phyloP scores from a whole-genome alignment of 2,797 vertebrate genomes.

The Acrocephalus scirpaceus region DNA sequence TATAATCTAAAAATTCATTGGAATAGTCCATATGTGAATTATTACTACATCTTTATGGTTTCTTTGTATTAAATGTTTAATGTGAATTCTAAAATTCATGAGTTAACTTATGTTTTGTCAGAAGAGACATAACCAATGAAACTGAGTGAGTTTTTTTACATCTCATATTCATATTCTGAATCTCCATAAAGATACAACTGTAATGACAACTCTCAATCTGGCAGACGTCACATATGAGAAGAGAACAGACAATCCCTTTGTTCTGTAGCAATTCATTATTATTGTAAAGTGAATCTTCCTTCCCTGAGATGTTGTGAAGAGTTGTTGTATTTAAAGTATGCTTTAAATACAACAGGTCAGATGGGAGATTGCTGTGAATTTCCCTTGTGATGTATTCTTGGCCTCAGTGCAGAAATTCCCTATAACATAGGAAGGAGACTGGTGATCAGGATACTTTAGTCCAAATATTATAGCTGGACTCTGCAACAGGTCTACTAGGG shows the following conservation, averaged over 20 bases:
- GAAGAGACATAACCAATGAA: background rate
- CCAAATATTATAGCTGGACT: background rate
- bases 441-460: background rate
- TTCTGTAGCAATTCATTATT: background rate
- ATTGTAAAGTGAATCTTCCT: background rate
- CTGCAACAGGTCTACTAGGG: background rate
- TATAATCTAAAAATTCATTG: background rate
- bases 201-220: background rate
- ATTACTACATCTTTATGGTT: background rate
- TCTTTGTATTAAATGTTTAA: background rate
- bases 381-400: fast-evolving
- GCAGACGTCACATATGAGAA: background rate
- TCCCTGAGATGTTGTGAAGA: background rate
- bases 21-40: background rate
- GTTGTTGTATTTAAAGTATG: background rate
- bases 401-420: background rate
- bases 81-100: background rate
- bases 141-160: background rate
- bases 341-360: background rate
- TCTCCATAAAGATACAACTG: background rate
- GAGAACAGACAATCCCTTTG: background rate
- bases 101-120: background rate
- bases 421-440: background rate
- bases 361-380: background rate
- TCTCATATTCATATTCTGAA: background rate